Percentiles rank a stretch among this genome's conserved stretches.
Conservation (phyloP, 2,113 vertebrate species). For the Pituophis catenifer region DNA sequence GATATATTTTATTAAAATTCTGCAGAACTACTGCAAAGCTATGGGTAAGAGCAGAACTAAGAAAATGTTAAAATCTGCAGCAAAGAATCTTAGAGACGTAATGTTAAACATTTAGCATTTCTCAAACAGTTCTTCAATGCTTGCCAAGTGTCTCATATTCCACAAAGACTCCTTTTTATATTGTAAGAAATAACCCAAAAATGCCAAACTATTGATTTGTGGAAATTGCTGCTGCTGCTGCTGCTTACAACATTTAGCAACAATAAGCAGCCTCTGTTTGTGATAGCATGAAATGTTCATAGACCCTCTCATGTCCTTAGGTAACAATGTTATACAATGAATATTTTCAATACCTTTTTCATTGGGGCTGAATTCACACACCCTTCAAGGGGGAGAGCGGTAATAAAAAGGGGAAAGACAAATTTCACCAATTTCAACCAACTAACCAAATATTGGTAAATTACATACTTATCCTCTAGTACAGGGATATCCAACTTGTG, state of each 20-base stretch:
- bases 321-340: conserved; percentile 38
- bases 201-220: not conserved
- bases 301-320: conserved; percentile 6
- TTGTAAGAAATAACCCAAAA: not conserved
- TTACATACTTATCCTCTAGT: not conserved
- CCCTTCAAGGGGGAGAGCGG: not conserved
- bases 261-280: not conserved
- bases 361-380: not conserved
- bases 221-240: not conserved
- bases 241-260: not conserved
- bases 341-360: not conserved
- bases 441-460: not conserved
- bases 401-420: not conserved
- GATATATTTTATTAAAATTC: not conserved
- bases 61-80: not conserved
- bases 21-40: not conserved
- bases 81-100: not conserved
- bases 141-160: not conserved
- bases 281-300: not conserved
- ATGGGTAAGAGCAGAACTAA: not conserved
- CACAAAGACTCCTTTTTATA: not conserved
- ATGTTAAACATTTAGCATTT: not conserved
- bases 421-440: not conserved
- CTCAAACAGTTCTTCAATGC: not conserved
- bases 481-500: too few species aligned